Percentiles rank a stretch among this genome's conserved stretches.
Conservation (phyloP, 2,797 vertebrate species). For the Acanthopagrus latus region DNA sequence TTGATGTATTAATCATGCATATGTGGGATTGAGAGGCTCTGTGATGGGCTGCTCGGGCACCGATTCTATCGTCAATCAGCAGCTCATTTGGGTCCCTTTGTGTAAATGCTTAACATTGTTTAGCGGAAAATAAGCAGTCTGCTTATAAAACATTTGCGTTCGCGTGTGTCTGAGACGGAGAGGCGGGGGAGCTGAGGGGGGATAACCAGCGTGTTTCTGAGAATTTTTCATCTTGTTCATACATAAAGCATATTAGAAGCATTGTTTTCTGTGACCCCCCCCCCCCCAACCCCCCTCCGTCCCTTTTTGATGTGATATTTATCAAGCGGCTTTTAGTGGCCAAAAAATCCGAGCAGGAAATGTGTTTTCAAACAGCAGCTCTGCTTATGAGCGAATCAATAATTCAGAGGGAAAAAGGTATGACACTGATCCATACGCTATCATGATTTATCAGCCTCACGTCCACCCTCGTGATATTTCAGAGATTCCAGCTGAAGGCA, state of each 20-base stretch:
- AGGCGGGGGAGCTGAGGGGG: conserved; percentile 1
- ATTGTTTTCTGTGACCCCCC: conserved; percentile 46
- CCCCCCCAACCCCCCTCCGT: background rate
- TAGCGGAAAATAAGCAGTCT: conserved; percentile 70
- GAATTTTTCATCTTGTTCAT: conserved; percentile 43
- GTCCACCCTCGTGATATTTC: conserved; percentile 63
- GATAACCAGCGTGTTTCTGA: conserved; percentile 8
- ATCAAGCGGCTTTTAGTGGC: conserved; percentile 53
- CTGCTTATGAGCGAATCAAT: conserved; percentile 69
- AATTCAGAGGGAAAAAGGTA: conserved; percentile 71
- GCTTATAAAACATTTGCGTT: conserved; percentile 56
- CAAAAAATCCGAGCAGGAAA: conserved; percentile 52
- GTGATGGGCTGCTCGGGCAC: conserved; percentile 75
- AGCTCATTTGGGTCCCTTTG: conserved; percentile 79
- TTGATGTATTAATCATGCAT: conserved; percentile 88
- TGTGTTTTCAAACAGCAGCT: conserved; percentile 59
- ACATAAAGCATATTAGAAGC: conserved; percentile 52
- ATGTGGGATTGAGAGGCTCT: conserved; percentile 79
- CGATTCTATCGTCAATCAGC: conserved; percentile 82
- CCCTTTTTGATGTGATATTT: conserved; percentile 51
- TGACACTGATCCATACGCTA: conserved; percentile 71
- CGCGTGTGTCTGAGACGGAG: conserved; percentile 24
- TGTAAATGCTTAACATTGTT: conserved; percentile 82
- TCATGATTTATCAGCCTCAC: conserved; percentile 67
- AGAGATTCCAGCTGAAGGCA: conserved; percentile 46